phyloP scores from a whole-genome alignment of 2,113 vertebrate species.

The Larimichthys crocea region DNA sequence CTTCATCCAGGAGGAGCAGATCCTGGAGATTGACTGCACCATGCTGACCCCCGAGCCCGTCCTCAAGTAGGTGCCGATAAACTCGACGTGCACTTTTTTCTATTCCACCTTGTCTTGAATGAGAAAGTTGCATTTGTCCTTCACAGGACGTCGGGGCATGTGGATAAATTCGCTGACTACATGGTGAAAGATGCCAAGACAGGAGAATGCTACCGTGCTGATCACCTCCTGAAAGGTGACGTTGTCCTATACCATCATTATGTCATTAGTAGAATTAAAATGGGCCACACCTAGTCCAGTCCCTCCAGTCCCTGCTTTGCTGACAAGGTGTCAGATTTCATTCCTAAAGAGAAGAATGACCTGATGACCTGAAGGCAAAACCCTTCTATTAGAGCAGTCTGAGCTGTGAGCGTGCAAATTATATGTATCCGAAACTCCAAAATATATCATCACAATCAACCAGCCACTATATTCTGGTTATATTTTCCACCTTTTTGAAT shows the following conservation, averaged over 20 bases:
- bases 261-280: background rate
- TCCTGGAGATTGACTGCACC: conserved; percentile 98
- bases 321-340: conserved; percentile 25
- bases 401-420: background rate
- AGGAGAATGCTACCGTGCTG: conserved; percentile 94
- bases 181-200: conserved; percentile 96
- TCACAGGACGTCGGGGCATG: conserved; percentile 93
- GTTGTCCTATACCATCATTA: background rate
- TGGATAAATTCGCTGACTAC: conserved; percentile 97
- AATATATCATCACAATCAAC: background rate
- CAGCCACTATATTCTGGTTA: background rate
- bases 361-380: background rate
- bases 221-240: conserved; percentile 94
- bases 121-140: background rate
- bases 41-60: conserved; percentile 97
- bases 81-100: background rate
- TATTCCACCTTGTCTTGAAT: background rate
- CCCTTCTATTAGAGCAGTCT: background rate
- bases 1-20: conserved; percentile 99
- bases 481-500: background rate
- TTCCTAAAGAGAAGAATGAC: no score
- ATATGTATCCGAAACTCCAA: background rate
- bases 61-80: conserved; percentile 87
- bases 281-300: background rate
- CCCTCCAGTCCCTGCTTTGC: background rate